These are phyloP conservation scores for Platycheirus rosarum DNA, from an alignment of 2,888 invertebrate genomes.

Conservation along the genomic window DNA sequence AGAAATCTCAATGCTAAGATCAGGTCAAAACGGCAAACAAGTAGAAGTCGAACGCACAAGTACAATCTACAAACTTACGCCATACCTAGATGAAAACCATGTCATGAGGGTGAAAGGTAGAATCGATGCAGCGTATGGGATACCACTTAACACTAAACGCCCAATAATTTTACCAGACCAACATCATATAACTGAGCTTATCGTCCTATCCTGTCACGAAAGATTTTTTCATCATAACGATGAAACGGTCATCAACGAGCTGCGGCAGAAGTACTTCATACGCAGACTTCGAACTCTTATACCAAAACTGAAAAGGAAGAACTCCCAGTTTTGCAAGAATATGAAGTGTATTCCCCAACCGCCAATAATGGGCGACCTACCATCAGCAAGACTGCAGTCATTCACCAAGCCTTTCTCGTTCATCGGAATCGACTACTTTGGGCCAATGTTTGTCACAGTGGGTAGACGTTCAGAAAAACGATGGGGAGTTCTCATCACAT, in stretches of 20 bases:
- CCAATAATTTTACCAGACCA: slow-evolving; percentile 11
- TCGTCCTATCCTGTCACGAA: slow-evolving; percentile 2
- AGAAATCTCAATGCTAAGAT: not conserved
- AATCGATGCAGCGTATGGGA: slow-evolving; percentile 6
- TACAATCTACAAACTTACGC: slow-evolving; percentile 1
- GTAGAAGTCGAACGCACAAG: slow-evolving; percentile 1
- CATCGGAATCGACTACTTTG: too few relatives aligned
- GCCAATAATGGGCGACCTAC: too few relatives aligned
- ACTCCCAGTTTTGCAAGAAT: too few relatives aligned
- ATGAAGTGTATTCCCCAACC: too few relatives aligned
- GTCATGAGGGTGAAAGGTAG: not conserved
- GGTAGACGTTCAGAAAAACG: too few relatives aligned
- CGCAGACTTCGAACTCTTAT: too few relatives aligned
- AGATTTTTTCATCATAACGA: slow-evolving; percentile 25
- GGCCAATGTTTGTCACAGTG: too few relatives aligned
- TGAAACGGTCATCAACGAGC: slow-evolving; percentile 13
- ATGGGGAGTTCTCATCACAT: too few relatives aligned
- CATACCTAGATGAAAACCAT: not conserved
- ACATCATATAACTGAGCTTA: slow-evolving; percentile 13
- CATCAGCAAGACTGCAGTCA: too few relatives aligned
- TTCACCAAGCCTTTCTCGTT: too few relatives aligned
- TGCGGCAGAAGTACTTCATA: slow-evolving; percentile 24
- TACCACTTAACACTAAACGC: slow-evolving; percentile 7
- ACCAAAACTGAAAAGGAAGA: too few relatives aligned
- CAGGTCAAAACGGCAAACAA: not conserved